Conservation (phyloP, 2,113 vertebrate genomes). For the Cyprinodon tularosa region DNA sequence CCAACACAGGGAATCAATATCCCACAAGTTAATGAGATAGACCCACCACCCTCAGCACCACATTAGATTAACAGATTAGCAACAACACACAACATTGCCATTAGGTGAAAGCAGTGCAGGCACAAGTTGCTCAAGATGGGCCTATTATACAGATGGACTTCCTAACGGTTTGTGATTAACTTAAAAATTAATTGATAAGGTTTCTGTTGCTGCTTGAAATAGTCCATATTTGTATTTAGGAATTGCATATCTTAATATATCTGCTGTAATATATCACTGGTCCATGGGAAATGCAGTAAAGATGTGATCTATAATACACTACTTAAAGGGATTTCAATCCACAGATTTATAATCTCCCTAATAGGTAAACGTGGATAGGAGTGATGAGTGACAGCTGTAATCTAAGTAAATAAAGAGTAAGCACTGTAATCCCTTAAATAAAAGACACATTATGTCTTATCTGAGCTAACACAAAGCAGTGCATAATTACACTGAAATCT, state of each 20-base stretch:
- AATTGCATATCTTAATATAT: neutral
- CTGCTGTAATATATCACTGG: neutral
- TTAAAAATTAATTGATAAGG: constrained; percentile 8
- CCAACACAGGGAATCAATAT: constrained; percentile 72
- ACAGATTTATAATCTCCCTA: neutral
- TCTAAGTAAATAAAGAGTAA: neutral
- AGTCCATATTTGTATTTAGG: constrained; percentile 4
- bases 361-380: neutral
- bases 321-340: neutral
- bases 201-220: constrained; percentile 7
- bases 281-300: neutral
- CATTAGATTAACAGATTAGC: constrained; percentile 76
- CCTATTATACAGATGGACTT: constrained; percentile 26
- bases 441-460: neutral
- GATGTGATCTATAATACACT: neutral
- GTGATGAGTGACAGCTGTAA: neutral
- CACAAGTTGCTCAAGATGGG: constrained; percentile 33
- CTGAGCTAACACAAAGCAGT: neutral
- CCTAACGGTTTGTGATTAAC: constrained; percentile 33
- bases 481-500: neutral
- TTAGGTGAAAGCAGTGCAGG: constrained; percentile 46
- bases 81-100: constrained; percentile 62
- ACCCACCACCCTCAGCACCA: constrained; percentile 61
- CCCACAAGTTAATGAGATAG: constrained; percentile 42
- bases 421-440: neutral